Percentiles rank a stretch among this genome's conserved stretches.
phyloP scores from a whole-genome alignment of 2,797 vertebrate species.

The Pangasius mekongensis region DNA sequence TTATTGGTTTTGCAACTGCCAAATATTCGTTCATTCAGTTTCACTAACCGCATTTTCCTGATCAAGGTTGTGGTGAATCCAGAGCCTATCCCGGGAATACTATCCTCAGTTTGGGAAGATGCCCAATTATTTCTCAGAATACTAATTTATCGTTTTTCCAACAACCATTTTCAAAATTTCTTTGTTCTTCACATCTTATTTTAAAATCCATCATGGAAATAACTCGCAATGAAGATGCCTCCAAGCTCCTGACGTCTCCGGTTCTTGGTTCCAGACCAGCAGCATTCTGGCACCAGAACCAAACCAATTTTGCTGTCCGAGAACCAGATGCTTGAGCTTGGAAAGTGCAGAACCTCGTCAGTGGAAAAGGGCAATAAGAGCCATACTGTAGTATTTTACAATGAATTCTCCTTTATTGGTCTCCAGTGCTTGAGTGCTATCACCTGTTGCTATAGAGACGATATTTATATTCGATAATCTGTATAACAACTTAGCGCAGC shows the following conservation, averaged over 20 bases:
- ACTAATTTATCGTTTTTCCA: too few relatives aligned
- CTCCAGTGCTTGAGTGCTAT: background rate
- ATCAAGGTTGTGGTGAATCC: background rate
- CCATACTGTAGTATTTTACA: background rate
- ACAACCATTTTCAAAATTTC: background rate
- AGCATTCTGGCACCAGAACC: background rate
- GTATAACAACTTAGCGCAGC: background rate
- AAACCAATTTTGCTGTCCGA: background rate
- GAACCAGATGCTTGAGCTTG: conserved; percentile 4
- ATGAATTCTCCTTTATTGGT: background rate
- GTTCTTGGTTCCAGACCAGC: conserved; percentile 22
- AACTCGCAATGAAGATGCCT: background rate
- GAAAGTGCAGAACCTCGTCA: background rate
- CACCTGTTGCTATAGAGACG: conserved; percentile 7
- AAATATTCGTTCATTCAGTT: background rate
- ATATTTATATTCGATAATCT: background rate
- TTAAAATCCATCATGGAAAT: background rate
- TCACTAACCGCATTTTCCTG: background rate
- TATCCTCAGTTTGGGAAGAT: background rate
- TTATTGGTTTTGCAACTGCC: background rate
- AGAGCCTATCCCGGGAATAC: background rate
- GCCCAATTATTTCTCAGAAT: too few relatives aligned
- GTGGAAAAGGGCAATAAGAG: background rate
- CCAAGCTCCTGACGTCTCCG: background rate
- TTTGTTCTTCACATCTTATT: background rate